Evolutionary conservation across 1,140 invertebrate genomes (phyloP), one percentile per base, ranked within the genome.

Genomic region (Brachystomella parvula): DNA sequence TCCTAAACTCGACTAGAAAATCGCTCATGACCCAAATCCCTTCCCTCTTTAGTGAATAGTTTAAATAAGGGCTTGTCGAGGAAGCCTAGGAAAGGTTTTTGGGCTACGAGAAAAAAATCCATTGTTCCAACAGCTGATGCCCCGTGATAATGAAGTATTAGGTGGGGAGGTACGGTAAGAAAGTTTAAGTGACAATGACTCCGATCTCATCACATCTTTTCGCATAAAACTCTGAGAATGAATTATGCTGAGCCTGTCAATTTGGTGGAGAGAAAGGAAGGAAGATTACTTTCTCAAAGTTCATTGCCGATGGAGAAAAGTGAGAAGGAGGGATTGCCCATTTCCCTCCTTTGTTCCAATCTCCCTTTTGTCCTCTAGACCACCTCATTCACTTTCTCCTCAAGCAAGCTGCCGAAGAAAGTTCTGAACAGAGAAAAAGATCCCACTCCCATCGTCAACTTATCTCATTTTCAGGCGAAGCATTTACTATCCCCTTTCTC

Each of bases 271-370:
- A 53, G 12, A 24, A 9, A 53, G 49, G 15, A 26, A 53, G 49
- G 15, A 53, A 53, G 49, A 53, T 53, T 53, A 53, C 49, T 53
- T 53, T 53, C 49, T 44, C 12, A 53, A 53, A 53, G 49, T 53
- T 53, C 49, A 53, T 53, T 53, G 12, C 24, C 49, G 6, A 53
- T 19, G 15, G 15, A 53, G 49, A 53, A 53, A 15, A 39, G 35
- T 39, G 35, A 19, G 6, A 19, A 24, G 15, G 49, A 15, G 21
- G 24, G 24, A 53, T 15, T 53, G 24, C 49, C 49, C 49, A 53
- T 19, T 53, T 53, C 24, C 24, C 39, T 19, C 49, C 24, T 53
- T 53, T 53, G 49, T 53, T 53, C 49, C 6, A 12, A 53, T 53
- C 49, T 53, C 9, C 12, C 24, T 26, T 15, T 26, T 26, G 15